Base-by-base conservation (phyloP, 2,888 invertebrate genomes). In the Dolichomitus sp. region DNA sequence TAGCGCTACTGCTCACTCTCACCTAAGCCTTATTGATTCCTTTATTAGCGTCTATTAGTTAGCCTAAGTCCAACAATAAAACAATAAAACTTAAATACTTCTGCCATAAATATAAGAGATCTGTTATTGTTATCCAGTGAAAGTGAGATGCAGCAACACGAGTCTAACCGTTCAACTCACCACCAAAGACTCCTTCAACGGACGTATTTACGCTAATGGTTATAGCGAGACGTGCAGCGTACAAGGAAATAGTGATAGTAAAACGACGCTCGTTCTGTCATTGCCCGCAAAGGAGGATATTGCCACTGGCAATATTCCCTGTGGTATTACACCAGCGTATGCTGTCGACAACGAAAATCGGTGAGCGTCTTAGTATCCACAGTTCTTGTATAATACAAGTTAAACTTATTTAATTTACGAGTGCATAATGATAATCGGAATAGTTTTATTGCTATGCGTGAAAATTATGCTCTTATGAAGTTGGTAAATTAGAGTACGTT, bases 151-250 rank as follows among this genome's bases (percentile, higher is more conserved):
- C 92, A 95, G 95, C n/a, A 95, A 95, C 42, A 93, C 96, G 37
- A 83, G 69, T 57, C 68, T 90, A 84, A 88, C 83, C 12, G 95
- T 98, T 75, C 96, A 95, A 37, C 91, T 95, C 54, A 91, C 90
- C 52, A 95, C 95, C 23, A 92, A 90, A 65, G 93, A 93, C n/a
- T 93, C 94, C 0, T 95, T 95, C 88, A 89, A 92, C 52, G 98
- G 98, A 0, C 96, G 97, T 73, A 94, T 98, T 85, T 98, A 98
- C 91, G 97, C 97, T 79, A 96, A 96, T 86, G 97, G 97, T 14
- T 96, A 96, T 90, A 96, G 97, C 0, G 97, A 97, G 87, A 93
- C 94, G 7, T 98, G 98, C 92, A 95, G 95, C 85, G 95, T 95
- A 12, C 94, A 95, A 91, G 95, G 96, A 37, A 93, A 94, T 77